Base-by-base conservation (phyloP, 2,888 invertebrate genomes). In the Drosophila nr. perissopoda region DNA sequence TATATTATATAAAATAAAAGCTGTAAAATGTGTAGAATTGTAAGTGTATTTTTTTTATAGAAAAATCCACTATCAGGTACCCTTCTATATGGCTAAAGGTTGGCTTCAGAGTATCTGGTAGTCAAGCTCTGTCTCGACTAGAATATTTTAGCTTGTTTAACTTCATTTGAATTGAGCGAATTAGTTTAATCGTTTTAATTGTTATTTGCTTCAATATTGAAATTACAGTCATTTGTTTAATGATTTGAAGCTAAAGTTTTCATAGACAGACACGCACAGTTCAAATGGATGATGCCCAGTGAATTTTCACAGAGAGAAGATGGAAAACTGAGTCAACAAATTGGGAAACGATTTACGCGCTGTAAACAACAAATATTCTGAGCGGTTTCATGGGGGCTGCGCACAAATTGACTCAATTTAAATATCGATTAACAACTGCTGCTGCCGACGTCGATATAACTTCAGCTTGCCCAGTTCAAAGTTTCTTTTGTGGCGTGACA, bases 381-480 rank as follows among this genome's bases (percentile, higher is more conserved):
- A 31, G 36, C 45, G 29, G 33, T 57, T 71, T 64, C 48, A 80
- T 77, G 77, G 76, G 76, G 76, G 66, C 75, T 48, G 60, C 67
- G 29, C 53, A 69, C 71, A 71, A 82, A 83, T 78, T 81, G 76
- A 72, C 51, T 72, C 73, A 70, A 80, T 85, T 89, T 82, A 87
- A 80, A 87, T 82, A 77, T 69, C 78, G 71, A 80, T 84, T 85
- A 84, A 76, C 76, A 69, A 81, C 76, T 60, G 27, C 54, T 53
- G 56, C 29, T 56, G 34, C 52, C 33, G 34, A 34, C 38, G 69
- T 45, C 8, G 66, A 38, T 25, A 59, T 36, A 40, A 31, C 34
- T 57, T 16, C 34, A 68, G 33, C 25, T 59, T 16, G 33, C 29
- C 21, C 11, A 4, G 8, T 25, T 11, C 8, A 67, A 45, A 56